Base-by-base conservation (phyloP, 2,797 vertebrate species). In the Coilia nasus region DNA sequence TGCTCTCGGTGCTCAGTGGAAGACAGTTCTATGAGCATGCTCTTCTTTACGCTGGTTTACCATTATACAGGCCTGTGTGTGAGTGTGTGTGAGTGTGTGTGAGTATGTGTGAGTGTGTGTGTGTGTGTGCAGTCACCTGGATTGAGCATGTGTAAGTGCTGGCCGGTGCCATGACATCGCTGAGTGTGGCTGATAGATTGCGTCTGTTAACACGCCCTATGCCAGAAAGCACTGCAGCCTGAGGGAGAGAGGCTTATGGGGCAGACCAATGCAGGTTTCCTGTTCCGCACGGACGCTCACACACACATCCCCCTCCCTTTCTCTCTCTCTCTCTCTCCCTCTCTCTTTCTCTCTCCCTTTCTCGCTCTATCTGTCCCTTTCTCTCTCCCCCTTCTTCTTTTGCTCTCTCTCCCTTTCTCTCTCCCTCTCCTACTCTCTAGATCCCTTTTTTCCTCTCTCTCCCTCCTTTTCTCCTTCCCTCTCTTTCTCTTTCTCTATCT, bases 281-380 rank as follows among this genome's bases (percentile, higher is more conserved):
- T 41, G 67, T 75, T 75, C 67, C 35, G 17, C 67, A 41, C 67
- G 67, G 71, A 78, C 71, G 31, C 71, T 46, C 57, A 44, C 82
- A 35, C 25, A 5, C 88, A 4, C 88, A 81, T 67, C 87, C 88
- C 84, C 86, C 86, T 89, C 86, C 47, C 83, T 3, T 83, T 87
- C 64, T 83, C 28, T 59, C 54, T 14, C 15, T 85, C 41, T 47
- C 10, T 54, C 84, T 87, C 64, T 83, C 41, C 59, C 54, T 14
- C 15, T 85, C 41, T 47, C 5, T 19, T 2, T 59, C 25, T 78
- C 21, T 15, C 75, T 25, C n/a, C 75, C 46, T 81, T 3, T 46
- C 54, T 71, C 62, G 21, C 67, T 64, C 3, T 57, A 56, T 85
- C 23, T 56, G 10, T 84, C 84, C 9, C 80, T 80, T 46, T 81